Evolutionary conservation across 2,888 invertebrate genomes (phyloP).

Genomic region (Athrips mouffetella): DNA sequence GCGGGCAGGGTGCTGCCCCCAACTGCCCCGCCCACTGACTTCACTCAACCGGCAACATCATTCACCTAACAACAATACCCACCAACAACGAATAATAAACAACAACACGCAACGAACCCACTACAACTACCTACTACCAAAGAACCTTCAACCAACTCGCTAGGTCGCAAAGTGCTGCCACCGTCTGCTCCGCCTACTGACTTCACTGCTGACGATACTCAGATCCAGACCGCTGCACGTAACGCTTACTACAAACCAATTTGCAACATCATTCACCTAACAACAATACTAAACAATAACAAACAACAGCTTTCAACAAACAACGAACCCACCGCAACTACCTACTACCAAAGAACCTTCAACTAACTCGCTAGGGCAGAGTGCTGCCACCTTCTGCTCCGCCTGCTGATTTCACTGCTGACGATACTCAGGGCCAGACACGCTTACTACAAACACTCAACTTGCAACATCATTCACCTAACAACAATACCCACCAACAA

Average conservation of each 20-base stretch:
- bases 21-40: conserved; percentile 36
- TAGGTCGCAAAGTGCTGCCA: conserved; percentile 55
- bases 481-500: too few relatives aligned
- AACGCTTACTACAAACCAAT: too few relatives aligned
- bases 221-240: conserved; percentile 27
- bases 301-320: too few relatives aligned
- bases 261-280: not conserved
- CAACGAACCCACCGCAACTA: too few relatives aligned
- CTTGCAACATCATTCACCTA: not conserved
- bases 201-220: conserved; percentile 48
- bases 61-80: too few relatives aligned
- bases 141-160: conserved; percentile 51
- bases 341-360: conserved; percentile 75
- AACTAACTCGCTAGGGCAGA: conserved; percentile 54
- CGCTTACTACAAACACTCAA: not conserved
- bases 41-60: conserved; percentile 31
- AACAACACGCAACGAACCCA: too few relatives aligned
- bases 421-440: conserved; percentile 34
- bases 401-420: conserved; percentile 50
- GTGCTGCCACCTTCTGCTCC: conserved; percentile 36
- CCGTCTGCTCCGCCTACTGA: conserved; percentile 32
- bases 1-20: conserved; percentile 54
- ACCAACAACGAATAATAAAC: too few relatives aligned
- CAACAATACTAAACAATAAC: too few relatives aligned
- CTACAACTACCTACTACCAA: too few relatives aligned